phyloP scores from a whole-genome alignment of 2,797 vertebrate species.

The Mionectes olivaceus region DNA sequence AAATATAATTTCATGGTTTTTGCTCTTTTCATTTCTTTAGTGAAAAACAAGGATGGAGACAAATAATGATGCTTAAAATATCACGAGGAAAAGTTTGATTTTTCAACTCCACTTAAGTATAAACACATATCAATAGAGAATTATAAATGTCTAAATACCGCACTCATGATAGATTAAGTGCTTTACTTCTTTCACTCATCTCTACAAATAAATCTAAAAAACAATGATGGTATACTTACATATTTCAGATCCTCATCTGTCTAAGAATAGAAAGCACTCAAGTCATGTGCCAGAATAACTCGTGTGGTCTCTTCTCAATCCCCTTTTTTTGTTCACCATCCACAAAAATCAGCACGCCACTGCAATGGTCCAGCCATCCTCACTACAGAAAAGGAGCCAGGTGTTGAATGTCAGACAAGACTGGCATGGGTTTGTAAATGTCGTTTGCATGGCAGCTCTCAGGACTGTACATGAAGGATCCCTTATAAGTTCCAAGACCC shows the following conservation, averaged over 20 bases:
- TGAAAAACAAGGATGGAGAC: neutral
- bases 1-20: slow-evolving; percentile 19
- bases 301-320: slow-evolving; percentile 3
- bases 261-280: slow-evolving; percentile 45
- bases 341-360: slow-evolving; percentile 48
- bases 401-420: slow-evolving; percentile 54
- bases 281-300: slow-evolving; percentile 39
- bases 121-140: neutral
- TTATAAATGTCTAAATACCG: neutral
- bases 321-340: slow-evolving; percentile 50
- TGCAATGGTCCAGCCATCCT: slow-evolving; percentile 55
- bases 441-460: neutral
- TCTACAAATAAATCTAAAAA: slow-evolving; percentile 3
- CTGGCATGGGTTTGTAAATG: neutral
- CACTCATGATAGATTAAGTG: neutral
- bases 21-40: slow-evolving; percentile 24
- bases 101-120: neutral
- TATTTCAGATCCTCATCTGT: slow-evolving; percentile 55
- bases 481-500: neutral
- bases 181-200: neutral
- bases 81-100: neutral
- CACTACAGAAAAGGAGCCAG: slow-evolving; percentile 60
- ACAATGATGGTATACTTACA: slow-evolving; percentile 39
- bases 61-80: neutral
- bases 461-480: neutral